These are phyloP conservation scores for Argopecten irradians DNA, from an alignment of 1,140 invertebrate genomes.

Conservation along the genomic window DNA sequence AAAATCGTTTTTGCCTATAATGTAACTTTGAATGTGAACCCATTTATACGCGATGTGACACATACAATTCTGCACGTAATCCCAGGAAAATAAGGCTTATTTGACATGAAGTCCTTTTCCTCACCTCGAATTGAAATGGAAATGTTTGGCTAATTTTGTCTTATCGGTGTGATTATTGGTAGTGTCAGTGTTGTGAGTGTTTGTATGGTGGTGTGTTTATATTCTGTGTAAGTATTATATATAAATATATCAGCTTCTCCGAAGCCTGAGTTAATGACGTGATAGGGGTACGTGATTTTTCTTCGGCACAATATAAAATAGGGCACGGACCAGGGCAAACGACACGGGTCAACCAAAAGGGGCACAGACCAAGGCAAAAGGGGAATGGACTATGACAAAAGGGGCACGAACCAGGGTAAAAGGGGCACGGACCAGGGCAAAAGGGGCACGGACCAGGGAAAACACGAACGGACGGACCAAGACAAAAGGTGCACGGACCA, in stretches of 20 bases:
- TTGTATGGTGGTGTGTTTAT: slow-evolving; percentile 1
- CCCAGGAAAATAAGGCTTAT: neutral
- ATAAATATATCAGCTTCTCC: slow-evolving; percentile 9
- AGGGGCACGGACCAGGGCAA: too few species aligned
- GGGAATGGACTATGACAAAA: too few species aligned
- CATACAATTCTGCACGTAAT: neutral
- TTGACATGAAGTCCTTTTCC: neutral
- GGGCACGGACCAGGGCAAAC: too few species aligned
- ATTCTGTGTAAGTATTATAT: slow-evolving; percentile 18
- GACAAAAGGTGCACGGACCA: too few species aligned
- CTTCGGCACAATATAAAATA: neutral
- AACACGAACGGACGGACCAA: too few species aligned
- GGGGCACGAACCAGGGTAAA: too few species aligned
- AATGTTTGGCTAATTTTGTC: slow-evolving; percentile 17
- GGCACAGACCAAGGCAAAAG: too few species aligned
- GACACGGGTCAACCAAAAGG: too few species aligned
- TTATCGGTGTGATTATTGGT: neutral
- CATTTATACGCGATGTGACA: slow-evolving; percentile 15
- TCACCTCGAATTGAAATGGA: slow-evolving; percentile 21
- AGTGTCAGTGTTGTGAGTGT: neutral
- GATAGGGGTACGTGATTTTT: neutral
- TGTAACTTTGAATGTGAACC: neutral
- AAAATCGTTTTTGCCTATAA: neutral
- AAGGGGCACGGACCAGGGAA: too few species aligned
- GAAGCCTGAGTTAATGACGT: neutral